A percentile compares a stretch with the other conserved stretches of the same genome.
phyloP scores from a whole-genome alignment of 2,888 invertebrate genomes.

The Acronicta leporina region DNA sequence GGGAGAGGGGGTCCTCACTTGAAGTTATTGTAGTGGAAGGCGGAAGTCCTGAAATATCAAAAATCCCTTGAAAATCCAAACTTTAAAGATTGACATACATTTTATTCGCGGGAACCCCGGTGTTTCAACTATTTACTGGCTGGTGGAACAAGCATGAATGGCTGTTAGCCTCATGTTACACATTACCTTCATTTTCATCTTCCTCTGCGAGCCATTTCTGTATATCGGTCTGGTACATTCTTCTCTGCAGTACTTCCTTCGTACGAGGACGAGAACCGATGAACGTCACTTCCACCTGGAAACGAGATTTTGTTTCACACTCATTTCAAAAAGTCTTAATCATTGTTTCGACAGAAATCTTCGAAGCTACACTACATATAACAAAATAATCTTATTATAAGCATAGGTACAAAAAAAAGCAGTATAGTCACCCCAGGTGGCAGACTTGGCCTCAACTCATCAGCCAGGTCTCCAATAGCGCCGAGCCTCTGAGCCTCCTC shows the following conservation, averaged over 20 bases:
- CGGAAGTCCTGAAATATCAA: conserved; percentile 66
- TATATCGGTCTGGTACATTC: conserved; percentile 94
- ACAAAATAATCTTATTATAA: no score
- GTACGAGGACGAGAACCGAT: conserved; percentile 93
- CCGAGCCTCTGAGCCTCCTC: conserved; percentile 89
- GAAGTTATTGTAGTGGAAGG: conserved; percentile 82
- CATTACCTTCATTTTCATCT: conserved; percentile 86
- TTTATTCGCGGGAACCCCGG: no score
- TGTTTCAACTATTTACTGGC: no score
- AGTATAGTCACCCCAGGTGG: conserved; percentile 77
- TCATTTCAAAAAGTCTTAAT: no score
- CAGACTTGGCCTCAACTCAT: conserved; percentile 75
- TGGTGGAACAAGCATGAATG: no score
- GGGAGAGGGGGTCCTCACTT: conserved; percentile 79
- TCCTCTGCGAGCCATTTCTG: conserved; percentile 93
- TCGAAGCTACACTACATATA: no score
- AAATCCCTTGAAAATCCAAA: no score
- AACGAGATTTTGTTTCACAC: not conserved
- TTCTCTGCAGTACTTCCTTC: conserved; percentile 92
- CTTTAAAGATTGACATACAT: no score
- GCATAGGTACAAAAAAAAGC: no score
- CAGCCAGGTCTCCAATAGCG: conserved; percentile 78
- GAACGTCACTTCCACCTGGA: conserved; percentile 89
- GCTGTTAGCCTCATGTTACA: no score
- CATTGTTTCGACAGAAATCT: no score